A percentile compares a stretch with the other conserved stretches of the same genome.
phyloP scores from a whole-genome alignment of 2,797 vertebrate genomes.

The Hippopotamyrus pictus region DNA sequence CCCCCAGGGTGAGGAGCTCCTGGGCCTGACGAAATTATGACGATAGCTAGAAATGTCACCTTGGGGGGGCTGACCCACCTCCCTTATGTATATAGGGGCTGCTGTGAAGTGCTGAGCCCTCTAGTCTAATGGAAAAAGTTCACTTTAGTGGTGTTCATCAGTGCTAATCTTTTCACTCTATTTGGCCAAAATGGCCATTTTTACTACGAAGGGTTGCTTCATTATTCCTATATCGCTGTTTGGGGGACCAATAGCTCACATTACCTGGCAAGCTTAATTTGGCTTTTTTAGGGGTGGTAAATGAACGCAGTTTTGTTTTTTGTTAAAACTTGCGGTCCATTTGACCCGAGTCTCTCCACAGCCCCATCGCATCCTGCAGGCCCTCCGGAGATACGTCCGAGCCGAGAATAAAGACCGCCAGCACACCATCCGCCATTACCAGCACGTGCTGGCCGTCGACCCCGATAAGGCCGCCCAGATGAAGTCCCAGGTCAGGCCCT shows the following conservation, averaged over 20 bases:
- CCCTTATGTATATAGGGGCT: not conserved
- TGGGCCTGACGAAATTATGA: not conserved
- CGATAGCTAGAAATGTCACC: not conserved
- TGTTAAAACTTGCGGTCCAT: not conserved
- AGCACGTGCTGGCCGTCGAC: slow-evolving; percentile 92
- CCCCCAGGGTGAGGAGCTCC: slow-evolving; percentile 68
- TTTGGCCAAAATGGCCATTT: not conserved
- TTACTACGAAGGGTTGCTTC: not conserved
- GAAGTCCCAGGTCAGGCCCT: slow-evolving; percentile 84
- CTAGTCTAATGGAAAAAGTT: not conserved
- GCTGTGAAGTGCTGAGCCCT: not conserved
- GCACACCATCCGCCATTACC: slow-evolving; percentile 94
- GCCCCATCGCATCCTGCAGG: slow-evolving; percentile 91
- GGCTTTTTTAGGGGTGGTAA: not conserved
- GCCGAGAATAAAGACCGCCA: slow-evolving; percentile 95
- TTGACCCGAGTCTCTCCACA: slow-evolving; percentile 37
- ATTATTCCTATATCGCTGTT: not conserved
- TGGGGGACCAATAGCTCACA: not conserved
- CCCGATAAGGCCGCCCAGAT: slow-evolving; percentile 96
- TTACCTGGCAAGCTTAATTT: not conserved
- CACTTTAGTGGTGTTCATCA: not conserved
- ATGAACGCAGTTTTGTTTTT: not conserved
- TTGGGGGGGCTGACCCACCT: not conserved
- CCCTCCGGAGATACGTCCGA: slow-evolving; percentile 83
- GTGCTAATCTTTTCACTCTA: not conserved